Conservation (phyloP, 2,888 invertebrate species). For the Melitaea athalia region DNA sequence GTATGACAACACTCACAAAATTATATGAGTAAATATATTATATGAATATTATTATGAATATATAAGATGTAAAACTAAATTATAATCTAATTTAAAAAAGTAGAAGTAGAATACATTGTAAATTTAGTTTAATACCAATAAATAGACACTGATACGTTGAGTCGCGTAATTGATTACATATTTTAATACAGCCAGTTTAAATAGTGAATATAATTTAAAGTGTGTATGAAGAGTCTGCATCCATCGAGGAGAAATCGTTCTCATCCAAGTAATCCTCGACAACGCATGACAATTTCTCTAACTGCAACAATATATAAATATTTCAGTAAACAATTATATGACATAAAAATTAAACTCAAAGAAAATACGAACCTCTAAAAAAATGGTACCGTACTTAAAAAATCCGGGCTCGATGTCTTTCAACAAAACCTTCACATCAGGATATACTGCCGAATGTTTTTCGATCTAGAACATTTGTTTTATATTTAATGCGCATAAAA, state of each 20-base stretch:
- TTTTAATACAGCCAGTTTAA: background rate
- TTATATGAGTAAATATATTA: too few relatives aligned
- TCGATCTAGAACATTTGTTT: background rate
- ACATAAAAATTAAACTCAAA: background rate
- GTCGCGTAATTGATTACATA: too few relatives aligned
- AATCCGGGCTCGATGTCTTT: background rate
- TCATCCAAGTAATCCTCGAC: background rate
- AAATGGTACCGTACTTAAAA: background rate
- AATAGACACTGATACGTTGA: background rate
- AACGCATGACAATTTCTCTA: background rate
- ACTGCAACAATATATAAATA: background rate
- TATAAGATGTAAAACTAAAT: background rate
- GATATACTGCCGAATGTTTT: background rate
- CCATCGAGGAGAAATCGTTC: background rate
- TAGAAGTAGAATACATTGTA: too few relatives aligned
- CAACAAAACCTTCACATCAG: background rate
- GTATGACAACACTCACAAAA: background rate
- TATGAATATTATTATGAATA: too few relatives aligned
- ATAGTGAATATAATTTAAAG: background rate
- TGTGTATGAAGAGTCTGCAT: background rate
- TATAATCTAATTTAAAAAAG: too few relatives aligned
- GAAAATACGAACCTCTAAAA: background rate
- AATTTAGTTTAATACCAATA: too few relatives aligned
- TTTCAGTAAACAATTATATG: background rate
- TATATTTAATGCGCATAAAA: background rate